Percentiles rank a stretch among this genome's conserved stretches.
These are phyloP conservation scores for Leptarthrus brevirostris DNA, from an alignment of 2,888 invertebrate genomes.

Conservation along the genomic window DNA sequence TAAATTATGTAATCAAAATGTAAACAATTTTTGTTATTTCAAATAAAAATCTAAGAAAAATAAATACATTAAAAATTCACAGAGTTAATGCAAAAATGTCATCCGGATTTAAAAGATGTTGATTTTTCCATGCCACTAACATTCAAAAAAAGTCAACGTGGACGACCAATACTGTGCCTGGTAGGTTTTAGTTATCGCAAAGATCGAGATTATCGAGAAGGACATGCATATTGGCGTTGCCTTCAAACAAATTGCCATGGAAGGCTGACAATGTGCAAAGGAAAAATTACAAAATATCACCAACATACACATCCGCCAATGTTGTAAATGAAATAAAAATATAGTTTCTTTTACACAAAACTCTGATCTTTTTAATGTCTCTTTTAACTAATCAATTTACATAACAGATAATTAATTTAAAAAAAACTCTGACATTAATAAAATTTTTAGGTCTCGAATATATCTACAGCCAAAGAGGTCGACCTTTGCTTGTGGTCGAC, in stretches of 20 bases:
- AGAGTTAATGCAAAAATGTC: neutral
- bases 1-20: no score
- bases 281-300: constrained; percentile 56
- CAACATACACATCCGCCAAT: constrained; percentile 56
- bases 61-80: no score
- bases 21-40: no score
- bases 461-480: constrained; percentile 61
- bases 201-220: constrained; percentile 53
- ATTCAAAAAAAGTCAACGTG: constrained; percentile 56
- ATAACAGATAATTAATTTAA: no score
- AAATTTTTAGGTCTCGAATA: constrained; percentile 58
- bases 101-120: constrained; percentile 19
- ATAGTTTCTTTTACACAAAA: no score
- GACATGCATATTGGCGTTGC: constrained; percentile 58
- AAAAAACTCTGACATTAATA: neutral
- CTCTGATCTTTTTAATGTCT: no score
- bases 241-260: constrained; percentile 56
- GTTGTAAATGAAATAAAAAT: constrained; percentile 44
- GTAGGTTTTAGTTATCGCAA: constrained; percentile 55
- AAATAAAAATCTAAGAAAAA: no score
- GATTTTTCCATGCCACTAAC: constrained; percentile 26
- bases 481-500: constrained; percentile 59
- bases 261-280: constrained; percentile 56
- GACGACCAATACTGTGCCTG: constrained; percentile 55
- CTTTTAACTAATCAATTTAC: no score